Evolutionary conservation across 1,140 invertebrate genomes (phyloP), one percentile per base, ranked within the genome.

Genomic region (Bursaphelenchus mucronatus): DNA sequence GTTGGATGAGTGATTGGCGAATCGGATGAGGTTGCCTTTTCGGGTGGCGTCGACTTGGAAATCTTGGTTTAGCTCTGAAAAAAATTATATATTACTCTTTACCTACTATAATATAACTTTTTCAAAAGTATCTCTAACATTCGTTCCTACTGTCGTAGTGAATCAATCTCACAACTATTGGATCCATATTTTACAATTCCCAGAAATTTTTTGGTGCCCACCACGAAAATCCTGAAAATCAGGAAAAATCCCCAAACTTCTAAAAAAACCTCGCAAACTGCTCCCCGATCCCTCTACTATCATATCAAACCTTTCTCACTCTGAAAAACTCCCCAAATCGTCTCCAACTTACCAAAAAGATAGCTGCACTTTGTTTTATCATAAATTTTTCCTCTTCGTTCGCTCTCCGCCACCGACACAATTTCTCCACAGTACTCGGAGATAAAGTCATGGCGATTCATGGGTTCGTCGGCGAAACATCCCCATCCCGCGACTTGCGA

Each of bases 341-440:
- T 30, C 30, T 10, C 50, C 11, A 39, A 49, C 69, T 58, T 56
- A 69, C 98, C 97, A 82, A 99, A 99, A 5, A 99, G 87, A 83
- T 97, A 99, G 74, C 92, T 97, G 83, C 93, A 97, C 91, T 95
- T 96, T 76, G 97, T 95, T 84, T 97, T 97, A 83, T 99, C 96
- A 82, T 99, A 99, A 0, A 99, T 93, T 86, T 97, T 97, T 66
- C 95, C 96, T 76, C 96, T 86, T 58, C 95, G 86, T 83, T 99
- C 96, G 5, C 95, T 96, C 84, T 99, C 96, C 82, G 97, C 94
- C 82, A 97, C 94, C 19, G 92, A 91, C 69, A 96, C 77, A 61
- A 87, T 82, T 73, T 99, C 96, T 0, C 96, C 96, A 83, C 94
- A 97, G 83, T 99, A 99, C 83, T 99, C 96, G 0, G 92, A 95